Base-by-base conservation (phyloP, 2,113 vertebrate genomes). In the Puntigrus tetrazona region DNA sequence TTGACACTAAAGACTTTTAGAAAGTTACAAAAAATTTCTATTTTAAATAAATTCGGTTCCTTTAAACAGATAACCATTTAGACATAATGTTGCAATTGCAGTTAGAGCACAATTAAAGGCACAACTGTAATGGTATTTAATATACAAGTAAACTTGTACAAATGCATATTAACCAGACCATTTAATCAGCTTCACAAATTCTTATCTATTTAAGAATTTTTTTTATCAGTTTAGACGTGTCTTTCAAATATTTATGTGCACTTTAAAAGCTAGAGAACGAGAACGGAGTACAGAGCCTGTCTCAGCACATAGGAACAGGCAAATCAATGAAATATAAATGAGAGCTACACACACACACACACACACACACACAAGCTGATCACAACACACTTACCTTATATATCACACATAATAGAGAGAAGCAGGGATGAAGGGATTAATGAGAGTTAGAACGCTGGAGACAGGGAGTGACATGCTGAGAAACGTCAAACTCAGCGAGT, bases 161-260 rank as follows among this genome's bases (percentile, higher is more conserved):
- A 22, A 73, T 41, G 50, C 77, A 10, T 41, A 27, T 78, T 43
- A 41, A 20, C 16, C 38, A 13, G 5, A 45, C 25, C 38, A 55
- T 90, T 85, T 86, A 85, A 78, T 82, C 29, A 47, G 16, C 16
- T 87, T 80, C 4, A 63, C 16, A 14, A 61, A 27, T 36, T 41
- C 13, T 34, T 72, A 38, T 14, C 25, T 43, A 36, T 72, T 41
- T 87, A n/a, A 43, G 65, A 47, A 50, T 76, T 41, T 78, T 65
- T 67, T 27, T 77, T 52, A 36, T 22, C 65, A 67, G 29, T 20
- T 36, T 69, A 41, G 55, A 63, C 25, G 22, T 14, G 14, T 41
- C 25, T 72, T 59, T 67, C 85, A 93, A 94, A 92, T 92, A 95
- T 94, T 94, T 92, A 93, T 94, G 92, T 89, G 88, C 84, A 89